A percentile compares a stretch with the other conserved stretches of the same genome.
phyloP scores from a whole-genome alignment of 2,888 invertebrate genomes.

The Acronicta psi region DNA sequence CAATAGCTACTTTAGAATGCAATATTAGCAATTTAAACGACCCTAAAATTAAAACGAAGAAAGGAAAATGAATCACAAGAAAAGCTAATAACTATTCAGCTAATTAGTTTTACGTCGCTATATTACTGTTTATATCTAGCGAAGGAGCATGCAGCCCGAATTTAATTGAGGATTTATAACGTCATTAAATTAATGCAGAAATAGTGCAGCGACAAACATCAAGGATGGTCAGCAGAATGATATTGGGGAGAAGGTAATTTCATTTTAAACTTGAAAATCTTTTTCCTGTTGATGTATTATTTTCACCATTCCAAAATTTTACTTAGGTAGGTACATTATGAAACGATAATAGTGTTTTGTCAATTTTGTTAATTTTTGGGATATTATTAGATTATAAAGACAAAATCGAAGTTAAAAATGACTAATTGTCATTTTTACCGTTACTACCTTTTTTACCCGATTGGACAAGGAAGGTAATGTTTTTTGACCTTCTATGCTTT shows the following conservation, averaged over 20 bases:
- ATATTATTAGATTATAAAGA: no score
- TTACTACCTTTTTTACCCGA: no score
- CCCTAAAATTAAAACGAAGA: conserved; percentile 32
- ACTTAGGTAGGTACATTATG: no score
- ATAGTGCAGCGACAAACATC: conserved; percentile 75
- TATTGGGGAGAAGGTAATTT: neutral
- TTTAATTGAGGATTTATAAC: conserved; percentile 85
- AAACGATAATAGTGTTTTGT: no score
- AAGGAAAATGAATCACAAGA: conserved; percentile 48
- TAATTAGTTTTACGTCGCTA: conserved; percentile 61
- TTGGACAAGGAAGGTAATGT: no score
- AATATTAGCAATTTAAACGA: conserved; percentile 18
- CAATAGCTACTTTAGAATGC: conserved; percentile 2
- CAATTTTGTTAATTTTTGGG: no score
- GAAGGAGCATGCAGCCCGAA: conserved; percentile 64
- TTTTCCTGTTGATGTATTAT: no score
- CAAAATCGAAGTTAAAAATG: no score
- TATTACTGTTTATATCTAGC: conserved; percentile 59
- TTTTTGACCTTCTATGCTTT: no score
- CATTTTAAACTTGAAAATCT: neutral
- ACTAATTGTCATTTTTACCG: no score
- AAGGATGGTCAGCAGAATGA: conserved; percentile 62
- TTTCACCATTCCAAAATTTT: no score
- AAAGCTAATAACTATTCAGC: conserved; percentile 53
- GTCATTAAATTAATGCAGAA: conserved; percentile 86